Evolutionary conservation across 2,888 invertebrate genomes (phyloP), one percentile per base, ranked within the genome.

Genomic region (Lasioglossum zephyrum): DNA sequence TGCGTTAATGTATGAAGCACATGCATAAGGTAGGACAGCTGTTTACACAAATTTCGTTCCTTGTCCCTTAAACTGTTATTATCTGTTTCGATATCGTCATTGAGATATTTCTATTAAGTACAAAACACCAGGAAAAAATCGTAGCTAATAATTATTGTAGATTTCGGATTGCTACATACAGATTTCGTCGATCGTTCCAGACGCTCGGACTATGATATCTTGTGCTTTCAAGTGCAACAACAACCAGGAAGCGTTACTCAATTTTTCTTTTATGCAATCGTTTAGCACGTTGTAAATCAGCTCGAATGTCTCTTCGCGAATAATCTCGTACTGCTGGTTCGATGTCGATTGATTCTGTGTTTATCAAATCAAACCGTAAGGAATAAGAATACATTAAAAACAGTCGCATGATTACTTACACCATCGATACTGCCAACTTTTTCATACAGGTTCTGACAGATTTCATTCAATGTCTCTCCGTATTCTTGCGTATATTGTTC

Each of bases 31-130:
- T 96, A 95, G 63, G 96, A 96, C 69, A 97, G 91, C 87, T 97
- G 96, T n/a, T 95, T 95, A 88, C 96, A 96, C 44, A 97, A 94
- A 22, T 96, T 96, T 70, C 96, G 95, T 92, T 97, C 96, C 89
- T 96, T 95, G 0, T 94, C 93, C 90, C 95, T 96, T 95, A 93
- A 82, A 92, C 95, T 96, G 63, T 82, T 39, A 36, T 44, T 79
- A 16, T 60, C 86, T 86, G 41, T 76, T 74, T 47, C 8, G 13
- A 53, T 3, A 31, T 41, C 26, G 3, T 16, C 9, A 26, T 70
- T 4, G 18, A 53, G 57, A 53, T 22, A 49, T 77, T 82, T 80
- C 8, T 4, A 69, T 60, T 47, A 36, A 70, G 18, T 22, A 41
- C 36, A 8, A 36, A 4, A 70, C 2, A 11, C 57, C 57, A n/a